Evolutionary conservation across 2,113 vertebrate genomes (phyloP), one percentile per base, ranked within the genome.

Genomic region (Tetrao urogallus): DNA sequence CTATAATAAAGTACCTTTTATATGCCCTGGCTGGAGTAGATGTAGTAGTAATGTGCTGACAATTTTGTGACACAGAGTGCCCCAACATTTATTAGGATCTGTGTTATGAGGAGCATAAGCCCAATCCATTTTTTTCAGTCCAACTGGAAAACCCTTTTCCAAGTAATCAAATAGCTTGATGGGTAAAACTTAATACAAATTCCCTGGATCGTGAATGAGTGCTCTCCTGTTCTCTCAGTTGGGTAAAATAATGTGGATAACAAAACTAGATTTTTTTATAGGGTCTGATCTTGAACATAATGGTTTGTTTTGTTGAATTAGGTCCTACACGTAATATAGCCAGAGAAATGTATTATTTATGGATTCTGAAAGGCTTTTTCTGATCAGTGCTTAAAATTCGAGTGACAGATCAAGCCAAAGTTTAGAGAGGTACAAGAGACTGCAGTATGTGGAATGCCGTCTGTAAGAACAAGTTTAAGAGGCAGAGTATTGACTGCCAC

Each of bases 11-110:
- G 14, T 21, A 36, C 18, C 13, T 79, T 70, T 64, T 18, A 19
- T 65, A 63, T 65, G 10, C 11, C 9, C 6, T 66, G 38, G 10
- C 20, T 70, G 16, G 10, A 69, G 38, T 40, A 69, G 28, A 3
- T 10, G 7, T 2, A 13, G 13, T 6, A 50, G 30, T 24, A 32
- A 4, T 34, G 45, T 0, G 1, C 10, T 75, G 47, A 24, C 20
- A 45, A 3, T 34, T 75, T 25, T 57, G 21, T 73, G 21, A 28
- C 42, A 45, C 54, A 42, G 43, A 73, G 3, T 2, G 8, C 6
- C 10, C 5, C 17, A 63, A 5, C 4, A 11, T 67, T 82, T 45
- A 69, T 11, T 22, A 57, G 20, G 13, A 56, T 38, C 40, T 69
- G 24, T 78, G 32, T 11, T 54, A 64, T 8, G 10, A 50, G 13